Evolutionary conservation across 2,797 vertebrate species (phyloP), one percentile per base, ranked within the genome.

Genomic region (Myoxocephalus aenaeus): DNA sequence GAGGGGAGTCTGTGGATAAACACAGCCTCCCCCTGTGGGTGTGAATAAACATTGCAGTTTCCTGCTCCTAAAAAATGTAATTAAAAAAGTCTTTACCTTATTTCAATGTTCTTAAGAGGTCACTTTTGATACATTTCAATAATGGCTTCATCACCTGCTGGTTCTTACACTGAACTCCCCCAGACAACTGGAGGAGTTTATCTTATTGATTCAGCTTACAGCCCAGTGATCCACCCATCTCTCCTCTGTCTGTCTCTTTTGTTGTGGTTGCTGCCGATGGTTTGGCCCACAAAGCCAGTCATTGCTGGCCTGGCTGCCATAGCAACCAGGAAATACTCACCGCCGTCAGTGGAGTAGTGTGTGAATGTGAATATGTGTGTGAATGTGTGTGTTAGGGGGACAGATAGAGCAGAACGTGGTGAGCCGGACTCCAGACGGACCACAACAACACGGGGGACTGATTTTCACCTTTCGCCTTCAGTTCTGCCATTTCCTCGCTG

Each of bases 291-390:
- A 93, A 91, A 94, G 93, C 91, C 91, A 90, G 90, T 93, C 92
- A 92, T 92, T 90, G 91, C 94, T 95, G 90, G 87, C 84, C 83
- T 83, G 25, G 94, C 91, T 94, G 81, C 94, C 92, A 95, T 96
- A 77, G 93, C 94, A 95, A 96, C 95, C 93, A 94, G 94, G 93
- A 96, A 95, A 95, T 94, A 94, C 94, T 95, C 86, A 87, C 85
- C 54, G 25, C 90, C 81, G 77, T 89, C 88, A 72, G 87, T 89
- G 77, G 82, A 89, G 90, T 91, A 77, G 83, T 76, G 80, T 51
- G 72, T 73, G 78, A 65, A 59, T 79, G 77, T 81, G 81, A 70
- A 70, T 70, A 44, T 67, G 27, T 70, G 36, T 29, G 44, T 46
- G 63, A 75, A 78, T 79, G 82, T 69, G 70, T 61, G 63, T 74